Base-by-base conservation (phyloP, 2,797 vertebrate genomes). In the Neosalanx taihuensis region DNA sequence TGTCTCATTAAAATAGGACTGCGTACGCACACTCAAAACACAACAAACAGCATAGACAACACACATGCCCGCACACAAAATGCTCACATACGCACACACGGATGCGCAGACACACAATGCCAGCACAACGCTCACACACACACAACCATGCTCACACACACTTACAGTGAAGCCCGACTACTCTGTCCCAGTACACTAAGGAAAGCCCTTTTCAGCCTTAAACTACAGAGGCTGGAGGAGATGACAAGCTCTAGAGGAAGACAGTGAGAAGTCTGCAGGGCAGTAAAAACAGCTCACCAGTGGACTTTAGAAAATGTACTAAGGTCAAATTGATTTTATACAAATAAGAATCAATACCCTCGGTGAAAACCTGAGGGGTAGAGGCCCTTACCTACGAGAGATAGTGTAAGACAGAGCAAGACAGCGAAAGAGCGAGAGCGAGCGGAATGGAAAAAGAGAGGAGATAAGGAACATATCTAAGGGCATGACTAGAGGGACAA, bases 1-100 rank as follows among this genome's bases (percentile, higher is more conserved):
- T 20, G 37, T 79, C 61, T 72, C 71, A 74, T 87, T 86, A 62
- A 75, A 77, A 72, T 62, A 68, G 69, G 72, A 64, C 53, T 64
- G 71, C 49, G 74, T 69, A 65, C 63, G 23, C 23, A 49, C 9
- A 56, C 29, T 56, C 49, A 31, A 61, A 12, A 63, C 30, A 63
- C 61, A 10, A 64, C 3, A 10, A 5, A 26, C 20, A 29, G 10
- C 61, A 35, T 30, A 35, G 15, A 35, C 61, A n/a, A 37, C 6
- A n/a, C 51, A 62, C 61, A 56, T 31, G 18, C 68, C 31, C 51
- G 37, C 41, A 60, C 20, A 46, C 56, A 1, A 7, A 31, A 17
- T 57, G 13, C 29, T 61, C 6, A 72, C 33, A 62, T 17, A 13
- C 57, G 9, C 13, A 31, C 30, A 33, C 60, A 33, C 60, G 33